Base-by-base conservation (phyloP, 2,113 vertebrate species). In the Larimichthys crocea region DNA sequence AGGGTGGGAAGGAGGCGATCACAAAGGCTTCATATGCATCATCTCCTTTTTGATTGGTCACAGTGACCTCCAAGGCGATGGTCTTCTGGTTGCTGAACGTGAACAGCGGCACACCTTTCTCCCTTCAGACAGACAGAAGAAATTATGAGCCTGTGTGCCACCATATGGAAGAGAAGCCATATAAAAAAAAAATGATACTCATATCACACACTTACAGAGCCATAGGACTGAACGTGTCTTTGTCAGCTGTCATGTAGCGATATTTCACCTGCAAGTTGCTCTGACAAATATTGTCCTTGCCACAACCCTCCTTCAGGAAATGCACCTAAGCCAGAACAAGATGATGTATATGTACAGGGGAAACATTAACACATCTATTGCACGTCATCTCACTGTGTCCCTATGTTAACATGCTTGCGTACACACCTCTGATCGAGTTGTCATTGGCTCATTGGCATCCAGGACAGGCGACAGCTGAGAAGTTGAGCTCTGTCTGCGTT, bases 241-340 rank as follows among this genome's bases (percentile, higher is more conserved):
- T 85, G 11, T 92, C 95, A 72, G 89, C 87, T 69, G 95, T 91
- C 88, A 79, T 94, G 26, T 90, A 99, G 55, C 92, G 95, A 87
- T 97, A 96, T 17, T 94, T 79, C 48, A 99, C 80, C 72, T 95
- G 85, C 59, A 99, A 92, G 74, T 98, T 98, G 95, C 98, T 99
- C 62, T 95, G 92, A 75, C 98, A 99, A 46, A 95, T 15, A 1
- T 97, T 96, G 90, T 99, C 96, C 0, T 48, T 65, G 79, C 97
- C 98, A 76, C 98, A 99, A 10, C 97, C 97, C 86, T 97, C 96
- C 92, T 99, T 99, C 86, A 96, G 74, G 91, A 99, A 99, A 73
- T 96, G 89, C 74, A 99, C 95, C 97, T 99, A 84, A 3, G 66
- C 63, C 88, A 8, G 40, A 14, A 63, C 31, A 52, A 35, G 20